These are phyloP conservation scores for Allygus modestus DNA, from an alignment of 2,888 invertebrate species.

Conservation along the genomic window DNA sequence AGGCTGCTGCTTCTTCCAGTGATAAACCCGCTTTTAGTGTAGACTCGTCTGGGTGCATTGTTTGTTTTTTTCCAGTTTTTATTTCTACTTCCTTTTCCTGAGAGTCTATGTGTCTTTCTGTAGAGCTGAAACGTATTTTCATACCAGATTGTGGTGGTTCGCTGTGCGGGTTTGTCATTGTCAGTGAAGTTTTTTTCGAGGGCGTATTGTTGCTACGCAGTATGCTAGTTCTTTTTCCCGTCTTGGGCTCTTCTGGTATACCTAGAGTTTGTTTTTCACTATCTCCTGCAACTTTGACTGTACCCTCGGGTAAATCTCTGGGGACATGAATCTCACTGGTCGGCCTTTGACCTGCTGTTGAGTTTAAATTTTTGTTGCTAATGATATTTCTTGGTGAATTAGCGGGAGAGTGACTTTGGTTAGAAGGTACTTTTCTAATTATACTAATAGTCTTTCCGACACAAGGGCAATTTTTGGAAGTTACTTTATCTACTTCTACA, in stretches of 20 bases:
- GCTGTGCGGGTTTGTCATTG: not conserved
- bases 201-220: too few relatives aligned
- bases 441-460: not conserved
- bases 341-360: not conserved
- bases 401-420: not conserved
- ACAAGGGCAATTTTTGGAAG: not conserved
- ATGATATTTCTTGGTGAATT: not conserved
- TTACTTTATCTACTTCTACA: not conserved
- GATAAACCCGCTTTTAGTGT: too few relatives aligned
- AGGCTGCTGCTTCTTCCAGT: not conserved
- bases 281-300: too few relatives aligned
- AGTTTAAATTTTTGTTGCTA: not conserved
- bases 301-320: not conserved
- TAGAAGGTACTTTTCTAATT: not conserved
- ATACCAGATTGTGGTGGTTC: not conserved
- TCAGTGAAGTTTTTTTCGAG: too few relatives aligned
- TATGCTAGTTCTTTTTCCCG: not conserved
- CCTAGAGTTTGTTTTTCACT: too few relatives aligned
- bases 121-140: constrained; percentile 2
- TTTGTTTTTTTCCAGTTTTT: too few relatives aligned
- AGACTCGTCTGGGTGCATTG: too few relatives aligned
- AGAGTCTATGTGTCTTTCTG: not conserved
- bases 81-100: too few relatives aligned
- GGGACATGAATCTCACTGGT: not conserved
- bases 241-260: not conserved